Base-by-base conservation (phyloP, 2,797 vertebrate species). In the Martes flavigula region DNA sequence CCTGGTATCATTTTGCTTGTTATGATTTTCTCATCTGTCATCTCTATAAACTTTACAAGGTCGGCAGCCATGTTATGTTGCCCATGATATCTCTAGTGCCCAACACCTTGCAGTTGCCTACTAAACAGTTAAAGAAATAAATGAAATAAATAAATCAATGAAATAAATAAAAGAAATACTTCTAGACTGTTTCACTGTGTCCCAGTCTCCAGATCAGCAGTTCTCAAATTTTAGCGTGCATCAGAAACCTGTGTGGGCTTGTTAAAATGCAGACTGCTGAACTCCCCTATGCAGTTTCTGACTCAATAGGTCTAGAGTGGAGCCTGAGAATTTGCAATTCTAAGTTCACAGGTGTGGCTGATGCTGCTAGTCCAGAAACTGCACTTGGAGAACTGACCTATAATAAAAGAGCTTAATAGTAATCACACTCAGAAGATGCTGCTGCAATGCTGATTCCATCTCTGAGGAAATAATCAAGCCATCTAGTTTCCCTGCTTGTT, bases 111-210 rank as follows among this genome's bases (percentile, higher is more conserved):
- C 23, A 27, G 89, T 8, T 93, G 35, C 82, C 87, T 48, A 93
- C 90, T 87, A 23, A 72, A 87, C 35, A 56, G 30, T 54, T n/a
- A 11, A 81, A 92, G 68, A 98, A 68, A 82, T 91, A 77, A 94
- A 14, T 20, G 4, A 40, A 40, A 40, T 40, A 40, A 40, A 40
- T 40, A 40, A 40, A 40, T 40, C 5, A 40, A 40, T 40, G 40
- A 40, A 40, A 40, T 40, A 40, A 40, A 40, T 40, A 40, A 40
- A 40, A 40, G 40, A 40, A 40, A 40, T 62, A 73, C 20, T 56
- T 51, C 13, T n/a, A 21, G 48, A 14, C 56, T 79, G 12, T 43
- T 38, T 7, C 17, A 43, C 5, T 51, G 7, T 70, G 5, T 60
- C 14, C 2, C 58, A 90, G 21, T 77, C 46, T 15, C 46, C 48